Percentiles rank a stretch among this genome's conserved stretches.
phyloP scores from a whole-genome alignment of 2,797 vertebrate genomes.

The Crax fasciolata region DNA sequence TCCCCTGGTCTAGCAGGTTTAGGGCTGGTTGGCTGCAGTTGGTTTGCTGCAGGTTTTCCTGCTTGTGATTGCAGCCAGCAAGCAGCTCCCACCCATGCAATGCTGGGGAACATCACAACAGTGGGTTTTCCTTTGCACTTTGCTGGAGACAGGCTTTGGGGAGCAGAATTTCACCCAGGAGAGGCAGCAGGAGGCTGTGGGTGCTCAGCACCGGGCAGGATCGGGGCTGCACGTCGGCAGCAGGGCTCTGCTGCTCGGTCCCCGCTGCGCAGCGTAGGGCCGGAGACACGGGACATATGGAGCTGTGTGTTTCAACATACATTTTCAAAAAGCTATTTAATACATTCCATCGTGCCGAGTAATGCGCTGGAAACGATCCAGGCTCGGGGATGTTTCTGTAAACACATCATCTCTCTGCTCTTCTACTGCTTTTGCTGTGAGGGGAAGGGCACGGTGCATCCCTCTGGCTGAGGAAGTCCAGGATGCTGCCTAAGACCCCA shows the following conservation, averaged over 20 bases:
- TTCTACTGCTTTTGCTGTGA: neutral
- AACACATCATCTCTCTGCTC: constrained; percentile 28
- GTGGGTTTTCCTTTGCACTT: neutral
- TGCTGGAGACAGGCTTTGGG: rapidly evolving
- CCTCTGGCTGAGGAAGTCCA: neutral
- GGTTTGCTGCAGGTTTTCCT: neutral
- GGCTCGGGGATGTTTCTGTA: constrained; percentile 46
- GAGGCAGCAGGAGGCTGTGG: neutral
- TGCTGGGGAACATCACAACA: rapidly evolving
- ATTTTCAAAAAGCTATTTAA: constrained; percentile 11
- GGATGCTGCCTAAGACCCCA: neutral
- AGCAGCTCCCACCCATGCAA: rapidly evolving
- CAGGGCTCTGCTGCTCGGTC: neutral
- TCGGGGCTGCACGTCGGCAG: rapidly evolving
- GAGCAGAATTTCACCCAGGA: neutral
- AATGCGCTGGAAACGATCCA: constrained; percentile 54
- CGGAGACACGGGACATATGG: constrained; percentile 26
- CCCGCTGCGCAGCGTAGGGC: neutral
- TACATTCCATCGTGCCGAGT: constrained; percentile 49
- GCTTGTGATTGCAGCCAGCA: neutral
- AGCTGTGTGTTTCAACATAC: constrained; percentile 32
- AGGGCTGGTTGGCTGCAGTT: neutral
- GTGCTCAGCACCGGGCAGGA: neutral
- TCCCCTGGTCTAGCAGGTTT: neutral
- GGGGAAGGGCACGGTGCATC: constrained; percentile 38